phyloP scores from a whole-genome alignment of 1,140 invertebrate genomes.

The Bradysia coprophila region DNA sequence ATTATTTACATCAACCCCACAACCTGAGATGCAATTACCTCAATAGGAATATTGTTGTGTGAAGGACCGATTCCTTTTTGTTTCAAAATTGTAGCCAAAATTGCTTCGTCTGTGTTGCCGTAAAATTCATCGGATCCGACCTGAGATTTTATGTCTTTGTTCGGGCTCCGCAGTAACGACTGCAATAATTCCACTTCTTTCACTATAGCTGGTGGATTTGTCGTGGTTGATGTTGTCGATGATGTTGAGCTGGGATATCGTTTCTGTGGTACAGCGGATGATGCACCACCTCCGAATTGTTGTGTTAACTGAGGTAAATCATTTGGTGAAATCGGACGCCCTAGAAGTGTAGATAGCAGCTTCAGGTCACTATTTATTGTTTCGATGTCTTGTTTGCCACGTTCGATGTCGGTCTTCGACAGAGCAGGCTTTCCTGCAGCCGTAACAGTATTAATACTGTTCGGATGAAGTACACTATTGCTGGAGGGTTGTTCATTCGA shows the following conservation, averaged over 20 bases:
- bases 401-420: background rate
- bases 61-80: constrained; percentile 41
- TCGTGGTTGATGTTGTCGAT: constrained; percentile 1
- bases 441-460: background rate
- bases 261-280: background rate
- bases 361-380: constrained; percentile 2
- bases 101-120: constrained; percentile 38
- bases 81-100: constrained; percentile 43
- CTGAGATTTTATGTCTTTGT: background rate
- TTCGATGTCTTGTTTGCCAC: constrained; percentile 1
- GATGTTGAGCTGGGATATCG: background rate
- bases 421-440: background rate
- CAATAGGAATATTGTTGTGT: constrained; percentile 3
- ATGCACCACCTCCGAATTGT: background rate
- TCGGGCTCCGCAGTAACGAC: background rate
- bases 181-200: background rate
- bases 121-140: constrained; percentile 10
- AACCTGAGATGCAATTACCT: background rate
- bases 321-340: constrained; percentile 1
- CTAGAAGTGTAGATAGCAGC: constrained; percentile 5
- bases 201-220: background rate
- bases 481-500: background rate
- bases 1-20: no score
- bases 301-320: constrained; percentile 2
- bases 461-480: background rate